phyloP scores from a whole-genome alignment of 2,888 invertebrate species.

The Platycnemis pennipes region DNA sequence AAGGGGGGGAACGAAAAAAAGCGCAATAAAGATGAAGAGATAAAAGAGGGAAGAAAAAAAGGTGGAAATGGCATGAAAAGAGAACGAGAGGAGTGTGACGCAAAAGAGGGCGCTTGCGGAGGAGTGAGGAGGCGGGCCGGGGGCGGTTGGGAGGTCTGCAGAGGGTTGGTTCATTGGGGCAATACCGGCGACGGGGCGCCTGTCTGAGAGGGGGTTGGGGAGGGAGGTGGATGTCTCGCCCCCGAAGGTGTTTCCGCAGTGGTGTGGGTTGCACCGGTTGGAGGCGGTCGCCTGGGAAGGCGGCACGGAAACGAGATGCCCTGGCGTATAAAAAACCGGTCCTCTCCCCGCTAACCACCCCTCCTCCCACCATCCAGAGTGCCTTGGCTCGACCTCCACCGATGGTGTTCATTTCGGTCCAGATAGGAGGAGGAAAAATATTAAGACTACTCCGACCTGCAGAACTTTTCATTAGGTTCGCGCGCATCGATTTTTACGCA shows the following conservation, averaged over 20 bases:
- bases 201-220: background rate
- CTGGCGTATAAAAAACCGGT: slow-evolving; percentile 64
- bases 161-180: slow-evolving; percentile 49
- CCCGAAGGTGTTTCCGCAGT: slow-evolving; percentile 15
- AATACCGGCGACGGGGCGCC: slow-evolving; percentile 60
- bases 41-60: background rate
- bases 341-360: background rate
- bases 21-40: background rate
- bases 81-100: background rate
- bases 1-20: background rate
- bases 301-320: slow-evolving; percentile 50
- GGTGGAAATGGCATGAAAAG: background rate
- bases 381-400: slow-evolving; percentile 43
- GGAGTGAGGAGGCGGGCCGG: background rate
- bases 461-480: background rate
- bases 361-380: background rate
- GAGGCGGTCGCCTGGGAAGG: slow-evolving; percentile 45
- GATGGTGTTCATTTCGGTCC: slow-evolving; percentile 23
- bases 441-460: background rate
- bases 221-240: slow-evolving; percentile 36
- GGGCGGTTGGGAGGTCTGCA: background rate
- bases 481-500: background rate
- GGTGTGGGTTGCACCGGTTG: slow-evolving; percentile 45
- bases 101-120: background rate
- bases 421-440: background rate